Evolutionary conservation across 2,888 invertebrate genomes (phyloP).

Genomic region (Caenorhabditis angaria): DNA sequence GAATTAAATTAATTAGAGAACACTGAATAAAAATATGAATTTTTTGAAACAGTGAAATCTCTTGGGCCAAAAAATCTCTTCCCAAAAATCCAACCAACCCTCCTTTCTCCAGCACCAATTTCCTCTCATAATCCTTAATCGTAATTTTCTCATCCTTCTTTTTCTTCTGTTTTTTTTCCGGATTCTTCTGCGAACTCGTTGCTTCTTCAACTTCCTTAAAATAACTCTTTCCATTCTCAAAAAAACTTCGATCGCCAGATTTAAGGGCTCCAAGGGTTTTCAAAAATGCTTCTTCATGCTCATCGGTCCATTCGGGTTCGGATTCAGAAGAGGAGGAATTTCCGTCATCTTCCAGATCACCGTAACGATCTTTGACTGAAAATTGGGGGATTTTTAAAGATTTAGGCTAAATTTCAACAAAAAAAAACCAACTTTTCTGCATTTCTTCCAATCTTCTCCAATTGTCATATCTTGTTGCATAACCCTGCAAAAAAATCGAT

Average conservation of each 20-base stretch:
- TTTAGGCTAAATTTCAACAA: neutral
- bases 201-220: conserved; percentile 1
- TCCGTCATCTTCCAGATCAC: conserved; percentile 74
- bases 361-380: conserved; percentile 63
- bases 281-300: conserved; percentile 86
- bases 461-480: conserved; percentile 84
- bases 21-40: too few relatives aligned
- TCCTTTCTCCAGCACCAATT: conserved; percentile 80
- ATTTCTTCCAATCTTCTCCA: conserved; percentile 88
- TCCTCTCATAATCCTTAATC: conserved; percentile 83
- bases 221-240: conserved; percentile 30
- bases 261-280: conserved; percentile 86
- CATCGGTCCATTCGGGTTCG: conserved; percentile 76
- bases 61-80: neutral
- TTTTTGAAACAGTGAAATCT: neutral
- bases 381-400: conserved; percentile 10
- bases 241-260: conserved; percentile 42
- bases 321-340: conserved; percentile 75
- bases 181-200: neutral
- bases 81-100: conserved; percentile 74
- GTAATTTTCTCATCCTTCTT: conserved; percentile 77
- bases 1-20: too few relatives aligned
- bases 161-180: conserved; percentile 49
- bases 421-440: conserved; percentile 75
- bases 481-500: conserved; percentile 76